A percentile compares a stretch with the other conserved stretches of the same genome.
These are phyloP conservation scores for Sesamia nonagrioides DNA, from an alignment of 1,140 invertebrate genomes.

Conservation along the genomic window DNA sequence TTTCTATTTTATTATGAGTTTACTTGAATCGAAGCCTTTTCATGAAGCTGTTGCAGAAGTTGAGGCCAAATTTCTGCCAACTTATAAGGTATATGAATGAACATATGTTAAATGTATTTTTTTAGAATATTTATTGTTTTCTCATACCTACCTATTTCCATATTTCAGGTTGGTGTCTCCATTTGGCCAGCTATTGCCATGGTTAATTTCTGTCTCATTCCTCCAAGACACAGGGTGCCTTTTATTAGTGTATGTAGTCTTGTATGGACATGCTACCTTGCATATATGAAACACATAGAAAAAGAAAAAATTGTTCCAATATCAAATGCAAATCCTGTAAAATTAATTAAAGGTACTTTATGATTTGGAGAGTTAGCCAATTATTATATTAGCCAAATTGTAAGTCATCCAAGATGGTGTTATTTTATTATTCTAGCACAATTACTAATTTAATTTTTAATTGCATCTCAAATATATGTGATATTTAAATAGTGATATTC, in stretches of 20 bases:
- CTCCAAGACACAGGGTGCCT: slow-evolving; percentile 93
- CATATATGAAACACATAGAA: slow-evolving; percentile 94
- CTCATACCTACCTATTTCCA: too few relatives aligned
- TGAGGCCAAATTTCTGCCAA: slow-evolving; percentile 92
- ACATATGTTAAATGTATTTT: too few relatives aligned
- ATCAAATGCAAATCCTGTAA: slow-evolving; percentile 12
- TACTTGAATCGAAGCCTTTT: slow-evolving; percentile 92
- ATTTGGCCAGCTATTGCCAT: slow-evolving; percentile 95
- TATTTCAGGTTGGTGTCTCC: slow-evolving; percentile 91
- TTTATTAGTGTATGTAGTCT: slow-evolving; percentile 95
- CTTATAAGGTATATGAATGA: slow-evolving; percentile 92
- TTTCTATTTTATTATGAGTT: slow-evolving; percentile 94
- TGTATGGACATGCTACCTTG: slow-evolving; percentile 94
- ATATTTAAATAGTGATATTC: too few relatives aligned
- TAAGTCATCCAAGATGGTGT: neutral
- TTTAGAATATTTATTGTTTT: too few relatives aligned
- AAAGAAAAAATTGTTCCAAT: slow-evolving; percentile 60
- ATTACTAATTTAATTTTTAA: neutral
- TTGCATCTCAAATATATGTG: slow-evolving; percentile 44
- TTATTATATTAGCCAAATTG: slow-evolving; percentile 33
- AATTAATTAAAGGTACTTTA: slow-evolving; percentile 45
- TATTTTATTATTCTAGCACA: slow-evolving; percentile 15
- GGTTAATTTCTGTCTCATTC: slow-evolving; percentile 93
- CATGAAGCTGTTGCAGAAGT: slow-evolving; percentile 91
- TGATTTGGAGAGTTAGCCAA: slow-evolving; percentile 18